phyloP scores from a whole-genome alignment of 2,113 vertebrate species.

The Cebidichthys violaceus region DNA sequence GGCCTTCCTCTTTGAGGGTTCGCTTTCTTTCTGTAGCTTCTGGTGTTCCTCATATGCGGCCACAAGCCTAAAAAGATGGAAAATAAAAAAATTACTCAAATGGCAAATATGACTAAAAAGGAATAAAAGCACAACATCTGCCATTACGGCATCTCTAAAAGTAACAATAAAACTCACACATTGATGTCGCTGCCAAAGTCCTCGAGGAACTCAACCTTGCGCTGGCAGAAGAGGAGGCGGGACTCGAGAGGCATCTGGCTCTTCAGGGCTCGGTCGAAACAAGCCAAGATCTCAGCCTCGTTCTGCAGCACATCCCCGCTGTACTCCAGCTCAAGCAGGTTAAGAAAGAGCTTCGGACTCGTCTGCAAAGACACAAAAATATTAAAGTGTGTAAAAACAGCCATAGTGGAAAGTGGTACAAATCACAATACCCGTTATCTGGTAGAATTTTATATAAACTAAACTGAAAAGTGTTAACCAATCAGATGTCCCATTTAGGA shows the following conservation, averaged over 20 bases:
- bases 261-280: conserved; percentile 92
- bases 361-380: conserved; percentile 79
- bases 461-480: too few species aligned
- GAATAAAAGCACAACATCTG: neutral
- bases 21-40: conserved; percentile 91
- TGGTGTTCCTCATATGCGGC: conserved; percentile 93
- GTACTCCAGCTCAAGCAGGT: conserved; percentile 96
- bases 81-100: neutral
- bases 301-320: conserved; percentile 93
- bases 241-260: conserved; percentile 91
- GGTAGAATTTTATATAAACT: neutral
- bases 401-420: neutral
- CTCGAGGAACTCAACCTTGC: conserved; percentile 98
- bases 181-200: conserved; percentile 98
- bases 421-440: neutral
- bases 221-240: conserved; percentile 93
- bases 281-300: conserved; percentile 91
- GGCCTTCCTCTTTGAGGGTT: conserved; percentile 91
- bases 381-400: neutral
- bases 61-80: conserved; percentile 85
- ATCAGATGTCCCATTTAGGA: neutral
- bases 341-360: conserved; percentile 94
- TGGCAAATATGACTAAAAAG: neutral
- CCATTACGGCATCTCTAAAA: neutral
- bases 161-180: conserved; percentile 83